These are phyloP conservation scores for Neoniphon sammara DNA, from an alignment of 2,797 vertebrate species.

Conservation along the genomic window DNA sequence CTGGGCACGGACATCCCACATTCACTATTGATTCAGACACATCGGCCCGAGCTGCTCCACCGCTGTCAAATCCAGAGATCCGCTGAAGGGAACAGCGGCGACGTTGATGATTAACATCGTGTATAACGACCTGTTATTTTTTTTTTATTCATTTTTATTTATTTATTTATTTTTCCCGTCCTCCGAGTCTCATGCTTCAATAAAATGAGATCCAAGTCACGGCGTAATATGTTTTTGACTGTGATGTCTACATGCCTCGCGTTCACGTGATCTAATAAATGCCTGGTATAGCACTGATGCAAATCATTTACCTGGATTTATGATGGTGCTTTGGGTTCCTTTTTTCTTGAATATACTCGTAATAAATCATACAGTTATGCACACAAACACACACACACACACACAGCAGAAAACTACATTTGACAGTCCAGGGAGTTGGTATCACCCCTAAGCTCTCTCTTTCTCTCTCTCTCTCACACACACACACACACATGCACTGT, in stretches of 20 bases:
- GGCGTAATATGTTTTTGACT: background rate
- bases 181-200: constrained; percentile 2
- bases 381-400: constrained; percentile 2
- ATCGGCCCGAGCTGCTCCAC: constrained; percentile 28
- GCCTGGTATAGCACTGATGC: background rate
- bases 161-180: constrained; percentile 4
- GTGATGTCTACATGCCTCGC: constrained; percentile 5
- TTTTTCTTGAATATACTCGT: constrained; percentile 6
- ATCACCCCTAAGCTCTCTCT: background rate
- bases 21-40: constrained; percentile 66
- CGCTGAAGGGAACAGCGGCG: constrained; percentile 30
- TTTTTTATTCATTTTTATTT: too few species aligned
- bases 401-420: background rate
- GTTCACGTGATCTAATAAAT: constrained; percentile 7
- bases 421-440: constrained; percentile 1
- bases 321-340: constrained; percentile 3
- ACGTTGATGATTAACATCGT: constrained; percentile 45
- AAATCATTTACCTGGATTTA: constrained; percentile 34
- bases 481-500: constrained; percentile 5
- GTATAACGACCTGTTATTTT: background rate
- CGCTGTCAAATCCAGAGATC: constrained; percentile 42
- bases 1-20: constrained; percentile 51
- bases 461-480: background rate
- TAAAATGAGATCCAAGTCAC: constrained; percentile 5
- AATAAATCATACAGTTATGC: constrained; percentile 9